phyloP scores from a whole-genome alignment of 2,888 invertebrate genomes.

The Scaptomyza caliginosa region DNA sequence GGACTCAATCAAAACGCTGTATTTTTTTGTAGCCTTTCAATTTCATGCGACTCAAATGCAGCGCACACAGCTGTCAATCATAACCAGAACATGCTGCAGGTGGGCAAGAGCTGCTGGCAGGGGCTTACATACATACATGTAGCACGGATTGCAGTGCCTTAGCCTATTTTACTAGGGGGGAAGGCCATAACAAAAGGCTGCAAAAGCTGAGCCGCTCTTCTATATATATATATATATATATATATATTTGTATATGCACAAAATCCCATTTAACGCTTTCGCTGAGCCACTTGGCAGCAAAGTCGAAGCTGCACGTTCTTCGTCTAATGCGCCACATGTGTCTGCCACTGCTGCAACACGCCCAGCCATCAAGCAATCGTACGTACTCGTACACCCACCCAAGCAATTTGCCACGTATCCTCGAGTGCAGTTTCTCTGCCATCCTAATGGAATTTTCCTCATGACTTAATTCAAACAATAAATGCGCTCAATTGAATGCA shows the following conservation, averaged over 20 bases:
- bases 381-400: constrained; percentile 23
- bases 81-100: constrained; percentile 58
- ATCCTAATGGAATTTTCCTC: constrained; percentile 84
- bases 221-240: constrained; percentile 4
- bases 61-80: constrained; percentile 75
- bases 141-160: constrained; percentile 55
- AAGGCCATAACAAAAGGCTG: constrained; percentile 60
- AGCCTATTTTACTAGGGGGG: constrained; percentile 16
- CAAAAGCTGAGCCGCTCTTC: constrained; percentile 47
- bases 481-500: constrained; percentile 83
- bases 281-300: constrained; percentile 47
- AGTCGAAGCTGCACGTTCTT: constrained; percentile 35
- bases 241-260: no score
- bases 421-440: constrained; percentile 68
- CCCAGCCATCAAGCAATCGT: constrained; percentile 15
- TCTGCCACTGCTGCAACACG: constrained; percentile 61
- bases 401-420: constrained; percentile 27
- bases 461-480: constrained; percentile 83
- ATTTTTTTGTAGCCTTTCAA: constrained; percentile 59
- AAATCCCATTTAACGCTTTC: constrained; percentile 68
- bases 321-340: constrained; percentile 66
- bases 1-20: constrained; percentile 71
- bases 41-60: constrained; percentile 68
- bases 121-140: constrained; percentile 5
- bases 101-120: constrained; percentile 41